Conservation (phyloP, 2,113 vertebrate species). For the Ceyx margarethae region DNA sequence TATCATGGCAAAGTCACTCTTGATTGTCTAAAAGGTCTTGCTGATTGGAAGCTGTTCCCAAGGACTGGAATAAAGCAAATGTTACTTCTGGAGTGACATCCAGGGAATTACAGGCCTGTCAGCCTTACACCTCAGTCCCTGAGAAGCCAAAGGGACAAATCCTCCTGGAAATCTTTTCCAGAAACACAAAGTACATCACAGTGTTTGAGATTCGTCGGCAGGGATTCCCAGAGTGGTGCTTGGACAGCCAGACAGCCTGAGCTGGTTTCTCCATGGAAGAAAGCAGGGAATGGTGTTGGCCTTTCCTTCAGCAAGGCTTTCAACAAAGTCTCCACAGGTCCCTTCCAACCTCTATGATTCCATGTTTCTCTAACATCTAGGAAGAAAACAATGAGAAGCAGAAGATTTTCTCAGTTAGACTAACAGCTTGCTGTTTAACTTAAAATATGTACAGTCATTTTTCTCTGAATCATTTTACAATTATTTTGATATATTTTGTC, state of each 20-base stretch:
- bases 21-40: neutral
- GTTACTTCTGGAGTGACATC: neutral
- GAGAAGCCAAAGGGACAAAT: neutral
- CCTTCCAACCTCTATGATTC: neutral
- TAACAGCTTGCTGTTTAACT: constrained; percentile 61
- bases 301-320: neutral
- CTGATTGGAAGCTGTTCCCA: neutral
- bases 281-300: neutral
- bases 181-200: neutral
- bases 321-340: neutral
- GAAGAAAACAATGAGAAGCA: neutral
- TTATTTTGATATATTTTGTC: constrained; percentile 67
- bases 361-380: neutral
- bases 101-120: neutral
- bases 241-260: neutral
- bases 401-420: neutral
- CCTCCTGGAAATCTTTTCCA: neutral
- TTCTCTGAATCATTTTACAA: constrained; percentile 58
- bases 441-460: constrained; percentile 62
- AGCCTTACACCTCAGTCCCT: neutral
- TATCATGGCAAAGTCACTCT: neutral
- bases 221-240: neutral
- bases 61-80: neutral
- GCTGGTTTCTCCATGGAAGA: neutral
- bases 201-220: neutral